Percentiles rank a stretch among this genome's conserved stretches.
These are phyloP conservation scores for Phenganax marumi DNA, from an alignment of 92 coral and sea anemone species.

Conservation along the genomic window DNA sequence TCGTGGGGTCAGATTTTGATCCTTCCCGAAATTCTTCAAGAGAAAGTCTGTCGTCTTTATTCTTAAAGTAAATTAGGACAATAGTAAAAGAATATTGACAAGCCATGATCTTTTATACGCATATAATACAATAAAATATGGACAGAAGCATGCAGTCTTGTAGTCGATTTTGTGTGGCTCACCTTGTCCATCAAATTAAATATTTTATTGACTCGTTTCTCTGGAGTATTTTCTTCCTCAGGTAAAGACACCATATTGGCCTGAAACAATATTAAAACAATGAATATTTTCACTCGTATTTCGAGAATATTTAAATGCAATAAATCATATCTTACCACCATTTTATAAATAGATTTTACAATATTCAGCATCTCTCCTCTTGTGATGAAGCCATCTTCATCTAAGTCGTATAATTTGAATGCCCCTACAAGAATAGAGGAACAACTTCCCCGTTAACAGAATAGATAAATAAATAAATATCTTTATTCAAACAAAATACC, in stretches of 20 bases:
- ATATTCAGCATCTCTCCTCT: constrained; percentile 92
- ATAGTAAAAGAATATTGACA: not conserved
- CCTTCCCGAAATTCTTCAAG: constrained; percentile 98
- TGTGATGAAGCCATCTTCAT: constrained; percentile 91
- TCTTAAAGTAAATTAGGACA: constrained; percentile 49
- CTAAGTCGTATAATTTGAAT: constrained; percentile 86
- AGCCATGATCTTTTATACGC: not conserved
- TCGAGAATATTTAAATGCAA: not conserved
- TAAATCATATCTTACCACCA: constrained; percentile 71
- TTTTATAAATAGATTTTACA: constrained; percentile 78
- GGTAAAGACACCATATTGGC: constrained; percentile 90
- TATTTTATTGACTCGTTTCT: constrained; percentile 92
- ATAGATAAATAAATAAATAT: too few species aligned
- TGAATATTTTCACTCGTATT: too few species aligned
- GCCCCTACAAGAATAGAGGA: constrained; percentile 65
- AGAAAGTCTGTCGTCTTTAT: constrained; percentile 82
- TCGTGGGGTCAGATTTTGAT: constrained; percentile 95
- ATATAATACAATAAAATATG: not conserved
- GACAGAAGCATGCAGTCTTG: not conserved
- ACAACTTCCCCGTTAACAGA: not conserved
- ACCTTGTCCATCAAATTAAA: constrained; percentile 98
- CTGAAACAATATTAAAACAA: constrained; percentile 42
- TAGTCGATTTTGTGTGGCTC: not conserved
- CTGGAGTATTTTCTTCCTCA: constrained; percentile 93
- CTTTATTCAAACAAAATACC: too few species aligned